phyloP scores from a whole-genome alignment of 2,113 vertebrate species.

The Pipa parva region DNA sequence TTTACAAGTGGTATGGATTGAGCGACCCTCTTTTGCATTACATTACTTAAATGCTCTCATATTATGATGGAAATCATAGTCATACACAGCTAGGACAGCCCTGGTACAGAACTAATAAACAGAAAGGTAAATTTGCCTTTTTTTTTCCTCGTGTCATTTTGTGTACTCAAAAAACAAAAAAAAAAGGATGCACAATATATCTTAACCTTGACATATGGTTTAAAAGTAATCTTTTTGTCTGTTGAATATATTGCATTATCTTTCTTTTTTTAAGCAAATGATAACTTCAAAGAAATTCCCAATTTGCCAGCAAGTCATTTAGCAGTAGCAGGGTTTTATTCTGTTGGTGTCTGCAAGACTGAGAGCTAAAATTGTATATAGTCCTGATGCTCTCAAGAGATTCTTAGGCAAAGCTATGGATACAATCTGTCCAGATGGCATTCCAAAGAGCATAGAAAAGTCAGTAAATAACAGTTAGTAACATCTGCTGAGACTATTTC shows the following conservation, averaged over 20 bases:
- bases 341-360: too few species aligned
- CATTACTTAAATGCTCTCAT: too few species aligned
- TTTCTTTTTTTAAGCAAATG: constrained; percentile 1
- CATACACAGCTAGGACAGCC: too few species aligned
- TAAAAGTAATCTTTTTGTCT: constrained; percentile 5
- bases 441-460: neutral
- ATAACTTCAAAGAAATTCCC: constrained; percentile 1
- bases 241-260: neutral
- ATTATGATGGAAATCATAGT: too few species aligned
- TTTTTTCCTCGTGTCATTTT: neutral
- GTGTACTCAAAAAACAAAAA: neutral
- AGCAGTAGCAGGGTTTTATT: too few species aligned
- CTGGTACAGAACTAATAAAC: neutral
- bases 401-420: neutral
- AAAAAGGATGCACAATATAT: neutral
- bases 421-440: neutral
- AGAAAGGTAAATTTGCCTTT: neutral
- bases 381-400: neutral
- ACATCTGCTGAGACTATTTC: neutral
- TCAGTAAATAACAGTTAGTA: neutral
- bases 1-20: too few species aligned
- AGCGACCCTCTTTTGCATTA: too few species aligned
- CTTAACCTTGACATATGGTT: neutral
- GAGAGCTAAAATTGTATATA: neutral
- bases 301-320: neutral